These are phyloP conservation scores for Harpalus rubripes DNA, from an alignment of 2,888 invertebrate genomes.

Conservation along the genomic window DNA sequence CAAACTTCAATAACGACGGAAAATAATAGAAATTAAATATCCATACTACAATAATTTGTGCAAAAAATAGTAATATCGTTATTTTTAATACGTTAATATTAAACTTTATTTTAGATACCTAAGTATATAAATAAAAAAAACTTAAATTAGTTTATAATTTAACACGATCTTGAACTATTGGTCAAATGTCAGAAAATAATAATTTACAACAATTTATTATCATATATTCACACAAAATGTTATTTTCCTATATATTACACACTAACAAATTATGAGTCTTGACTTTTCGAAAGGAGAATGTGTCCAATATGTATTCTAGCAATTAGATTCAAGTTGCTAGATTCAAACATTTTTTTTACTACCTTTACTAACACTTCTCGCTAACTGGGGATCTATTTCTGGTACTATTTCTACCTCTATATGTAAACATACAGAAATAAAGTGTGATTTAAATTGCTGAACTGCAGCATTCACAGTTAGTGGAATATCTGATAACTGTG, in stretches of 20 bases:
- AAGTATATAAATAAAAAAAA: background rate
- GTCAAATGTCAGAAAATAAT: background rate
- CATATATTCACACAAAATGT: background rate
- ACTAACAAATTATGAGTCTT: background rate
- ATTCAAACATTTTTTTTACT: background rate
- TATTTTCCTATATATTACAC: background rate
- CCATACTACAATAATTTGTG: too few relatives aligned
- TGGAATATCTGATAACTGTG: slow-evolving; percentile 42
- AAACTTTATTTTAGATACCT: background rate
- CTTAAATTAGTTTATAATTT: background rate
- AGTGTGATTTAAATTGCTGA: slow-evolving; percentile 48
- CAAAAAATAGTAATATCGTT: background rate
- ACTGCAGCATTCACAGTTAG: slow-evolving; percentile 31
- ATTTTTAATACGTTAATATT: background rate
- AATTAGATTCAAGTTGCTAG: background rate
- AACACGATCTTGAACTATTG: background rate
- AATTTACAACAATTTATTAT: background rate
- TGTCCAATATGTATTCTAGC: background rate
- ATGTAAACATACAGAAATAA: slow-evolving; percentile 12
- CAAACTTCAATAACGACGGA: too few relatives aligned
- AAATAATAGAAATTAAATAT: too few relatives aligned
- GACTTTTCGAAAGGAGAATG: background rate
- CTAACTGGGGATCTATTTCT: background rate
- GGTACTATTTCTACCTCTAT: background rate
- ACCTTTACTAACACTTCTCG: background rate